These are phyloP conservation scores for Cryptocephalus primarius DNA, from an alignment of 2,888 invertebrate species.

Conservation along the genomic window DNA sequence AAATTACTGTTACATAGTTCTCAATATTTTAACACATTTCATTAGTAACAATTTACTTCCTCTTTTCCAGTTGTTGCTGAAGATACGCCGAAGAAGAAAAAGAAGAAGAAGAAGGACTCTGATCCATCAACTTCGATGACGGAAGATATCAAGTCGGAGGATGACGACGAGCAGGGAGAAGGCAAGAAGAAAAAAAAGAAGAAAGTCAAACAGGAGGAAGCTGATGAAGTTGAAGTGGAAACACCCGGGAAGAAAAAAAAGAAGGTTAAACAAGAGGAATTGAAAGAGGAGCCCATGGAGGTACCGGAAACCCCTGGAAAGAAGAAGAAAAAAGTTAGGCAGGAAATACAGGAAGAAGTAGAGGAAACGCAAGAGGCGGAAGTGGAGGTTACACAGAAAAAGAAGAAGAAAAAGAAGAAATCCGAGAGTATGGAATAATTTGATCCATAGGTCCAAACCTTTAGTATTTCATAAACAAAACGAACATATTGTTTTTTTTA, in stretches of 20 bases:
- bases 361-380: conserved; percentile 14
- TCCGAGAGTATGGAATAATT: no score
- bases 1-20: no score
- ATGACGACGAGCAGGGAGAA: no score
- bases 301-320: conserved; percentile 20
- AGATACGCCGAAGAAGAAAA: conserved; percentile 6
- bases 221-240: conserved; percentile 19
- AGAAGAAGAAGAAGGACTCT: conserved; percentile 4
- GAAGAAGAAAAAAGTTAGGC: conserved; percentile 22
- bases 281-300: conserved; percentile 22
- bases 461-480: no score
- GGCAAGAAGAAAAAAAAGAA: conserved; percentile 27
- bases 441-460: no score
- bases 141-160: no score
- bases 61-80: background rate
- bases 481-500: no score
- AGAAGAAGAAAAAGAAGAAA: conserved; percentile 16
- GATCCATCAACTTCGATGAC: no score
- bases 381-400: conserved; percentile 12
- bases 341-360: conserved; percentile 12
- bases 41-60: no score
- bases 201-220: conserved; percentile 5
- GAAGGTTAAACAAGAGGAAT: conserved; percentile 21
- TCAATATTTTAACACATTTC: no score
- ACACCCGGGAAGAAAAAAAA: conserved; percentile 24